Evolutionary conservation across 2,113 vertebrate species (phyloP), one percentile per base, ranked within the genome.

Genomic region (Colinus virginianus): DNA sequence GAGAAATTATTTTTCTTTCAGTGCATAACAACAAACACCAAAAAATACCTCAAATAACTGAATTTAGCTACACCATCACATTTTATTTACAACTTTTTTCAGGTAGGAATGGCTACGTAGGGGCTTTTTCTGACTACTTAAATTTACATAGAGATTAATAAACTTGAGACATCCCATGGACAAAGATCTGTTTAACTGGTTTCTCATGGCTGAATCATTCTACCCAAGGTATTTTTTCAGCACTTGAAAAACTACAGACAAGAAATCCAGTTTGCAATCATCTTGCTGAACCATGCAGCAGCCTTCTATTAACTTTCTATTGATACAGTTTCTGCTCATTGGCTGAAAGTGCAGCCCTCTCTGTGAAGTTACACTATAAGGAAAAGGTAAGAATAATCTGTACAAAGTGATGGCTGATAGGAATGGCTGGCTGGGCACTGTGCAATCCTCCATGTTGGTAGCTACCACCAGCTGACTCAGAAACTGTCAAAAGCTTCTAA

Each of bases 141-240:
- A 91, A 91, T 91, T 93, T 87, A 83, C 88, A 80, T 70, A 91
- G 51, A 87, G 84, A 95, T 90, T 86, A 84, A 90, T 84, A 78
- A 20, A 76, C 67, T 76, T 90, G 79, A 93, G 77, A 88, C 30
- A 64, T 88, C 88, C 77, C 48, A 86, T 0, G 1, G 83, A 84
- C 88, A 96, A 32, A 91, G 58, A 78, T 90, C 79, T 90, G 26
- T 78, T 93, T 93, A 91, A 93, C 81, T 93, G 70, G 51, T 93
- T 96, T 96, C 74, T 84, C 77, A 75, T 93, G 76, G 68, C 66
- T 93, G 49, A 93, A 81, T 86, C 43, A 40, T 79, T 91, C 70
- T 42, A 88, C 32, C 30, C 28, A 30, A 88, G 64, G 32, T 26
- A 23, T n/a, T 90, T 94, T 88, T 77, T 55, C 75, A 51, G 59